Evolutionary conservation across 2,797 vertebrate genomes (phyloP).

Genomic region (Alosa sapidissima): DNA sequence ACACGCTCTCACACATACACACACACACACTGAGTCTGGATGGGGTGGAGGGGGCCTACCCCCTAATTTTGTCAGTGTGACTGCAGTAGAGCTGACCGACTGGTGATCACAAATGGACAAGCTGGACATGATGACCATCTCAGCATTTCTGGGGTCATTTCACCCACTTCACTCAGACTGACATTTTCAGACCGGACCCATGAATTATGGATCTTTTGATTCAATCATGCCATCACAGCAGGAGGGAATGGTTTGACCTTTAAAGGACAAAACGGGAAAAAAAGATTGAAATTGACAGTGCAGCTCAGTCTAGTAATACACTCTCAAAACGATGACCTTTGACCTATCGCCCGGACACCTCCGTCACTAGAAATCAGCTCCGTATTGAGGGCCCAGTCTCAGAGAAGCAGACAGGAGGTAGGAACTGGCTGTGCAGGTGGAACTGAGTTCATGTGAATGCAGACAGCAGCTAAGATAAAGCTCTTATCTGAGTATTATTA

Average conservation of each 20-base stretch:
- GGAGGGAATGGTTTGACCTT: conserved; percentile 7
- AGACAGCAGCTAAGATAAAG: not conserved
- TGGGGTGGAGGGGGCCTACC: no score
- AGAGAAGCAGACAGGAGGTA: not conserved
- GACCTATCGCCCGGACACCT: not conserved
- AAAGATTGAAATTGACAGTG: not conserved
- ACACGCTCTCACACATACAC: not conserved
- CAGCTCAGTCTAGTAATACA: not conserved
- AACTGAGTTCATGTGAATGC: not conserved
- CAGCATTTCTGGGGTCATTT: conserved; percentile 20
- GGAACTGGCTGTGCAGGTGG: not conserved
- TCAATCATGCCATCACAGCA: conserved; percentile 36
- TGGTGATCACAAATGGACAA: not conserved
- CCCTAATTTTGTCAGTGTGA: not conserved
- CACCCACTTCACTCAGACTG: conserved; percentile 26
- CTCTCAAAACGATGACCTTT: not conserved
- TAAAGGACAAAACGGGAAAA: conserved; percentile 15
- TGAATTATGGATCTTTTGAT: conserved; percentile 55
- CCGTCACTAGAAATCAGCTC: not conserved
- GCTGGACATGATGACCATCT: not conserved
- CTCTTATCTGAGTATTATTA: not conserved
- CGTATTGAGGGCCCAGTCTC: not conserved
- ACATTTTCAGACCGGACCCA: conserved; percentile 46
- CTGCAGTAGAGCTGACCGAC: not conserved
- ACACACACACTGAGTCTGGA: not conserved